Conservation (phyloP, 2,888 invertebrate genomes). For the Agrotis clavis region DNA sequence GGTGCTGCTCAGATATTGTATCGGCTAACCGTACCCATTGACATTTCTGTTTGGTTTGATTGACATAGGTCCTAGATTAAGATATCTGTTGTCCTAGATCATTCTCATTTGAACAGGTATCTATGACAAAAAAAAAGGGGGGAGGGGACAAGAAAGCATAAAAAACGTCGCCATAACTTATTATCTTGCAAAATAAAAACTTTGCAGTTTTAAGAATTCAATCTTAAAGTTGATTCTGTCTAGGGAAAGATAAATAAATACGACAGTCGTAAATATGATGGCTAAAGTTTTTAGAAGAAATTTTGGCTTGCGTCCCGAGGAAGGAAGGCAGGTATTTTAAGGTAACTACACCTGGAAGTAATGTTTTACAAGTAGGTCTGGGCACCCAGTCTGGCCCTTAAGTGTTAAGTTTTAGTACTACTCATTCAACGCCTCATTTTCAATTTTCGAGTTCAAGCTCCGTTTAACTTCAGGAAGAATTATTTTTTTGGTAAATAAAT, state of each 20-base stretch:
- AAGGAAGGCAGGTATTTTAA: not conserved
- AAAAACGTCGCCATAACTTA: not conserved
- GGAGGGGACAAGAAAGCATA: not conserved
- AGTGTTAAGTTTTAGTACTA: not conserved
- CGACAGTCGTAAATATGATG: constrained; percentile 40
- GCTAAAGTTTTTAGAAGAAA: constrained; percentile 25
- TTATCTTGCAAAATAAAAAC: not conserved
- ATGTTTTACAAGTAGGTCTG: not conserved
- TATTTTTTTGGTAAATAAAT: no score
- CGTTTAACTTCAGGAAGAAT: no score
- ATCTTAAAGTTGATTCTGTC: constrained; percentile 27
- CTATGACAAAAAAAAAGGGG: not conserved
- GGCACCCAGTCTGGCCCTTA: no score
- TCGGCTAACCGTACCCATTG: no score
- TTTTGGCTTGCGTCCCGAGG: not conserved
- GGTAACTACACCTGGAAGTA: not conserved
- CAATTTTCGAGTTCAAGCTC: not conserved
- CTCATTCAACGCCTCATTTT: not conserved
- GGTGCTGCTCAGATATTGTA: no score
- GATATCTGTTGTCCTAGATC: no score
- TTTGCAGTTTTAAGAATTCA: constrained; percentile 13
- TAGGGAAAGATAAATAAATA: constrained; percentile 39
- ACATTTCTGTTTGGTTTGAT: not conserved
- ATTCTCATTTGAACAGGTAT: constrained; percentile 1
- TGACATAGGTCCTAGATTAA: not conserved